These are phyloP conservation scores for Latheticus oryzae DNA, from an alignment of 2,888 invertebrate species.

Conservation along the genomic window DNA sequence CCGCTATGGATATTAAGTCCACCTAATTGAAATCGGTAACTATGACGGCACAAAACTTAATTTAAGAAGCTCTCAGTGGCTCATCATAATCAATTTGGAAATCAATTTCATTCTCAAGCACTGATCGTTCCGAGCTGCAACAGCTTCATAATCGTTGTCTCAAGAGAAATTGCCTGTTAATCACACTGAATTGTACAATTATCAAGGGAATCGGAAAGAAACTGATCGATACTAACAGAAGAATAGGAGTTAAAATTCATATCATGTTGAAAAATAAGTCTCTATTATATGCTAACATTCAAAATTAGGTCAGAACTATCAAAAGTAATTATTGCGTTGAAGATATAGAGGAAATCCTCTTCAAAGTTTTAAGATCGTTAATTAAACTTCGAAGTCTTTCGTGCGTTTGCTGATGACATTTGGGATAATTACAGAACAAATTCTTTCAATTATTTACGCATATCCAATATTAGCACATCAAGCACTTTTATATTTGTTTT, in stretches of 20 bases:
- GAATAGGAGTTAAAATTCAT: conserved; percentile 14
- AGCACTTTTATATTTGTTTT: conserved; percentile 9
- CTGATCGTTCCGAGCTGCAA: conserved; percentile 28
- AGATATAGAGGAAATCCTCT: conserved; percentile 22
- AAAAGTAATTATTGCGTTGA: conserved; percentile 31
- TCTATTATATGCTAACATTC: conserved; percentile 1
- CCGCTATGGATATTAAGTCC: conserved; percentile 45
- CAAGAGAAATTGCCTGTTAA: conserved; percentile 18
- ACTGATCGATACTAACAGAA: conserved; percentile 4
- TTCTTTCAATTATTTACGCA: conserved; percentile 23
- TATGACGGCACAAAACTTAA: conserved; percentile 47
- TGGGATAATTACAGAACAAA: conserved; percentile 24
- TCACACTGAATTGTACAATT: conserved; percentile 14
- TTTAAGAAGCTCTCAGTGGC: conserved; percentile 46
- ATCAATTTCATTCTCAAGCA: conserved; percentile 57
- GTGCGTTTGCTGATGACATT: conserved; percentile 17
- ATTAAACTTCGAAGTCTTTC: conserved; percentile 35
- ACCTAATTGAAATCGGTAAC: conserved; percentile 51
- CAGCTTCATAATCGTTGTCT: conserved; percentile 24
- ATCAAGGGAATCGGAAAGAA: conserved; percentile 7
- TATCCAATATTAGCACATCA: conserved; percentile 22
- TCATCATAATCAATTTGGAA: conserved; percentile 57
- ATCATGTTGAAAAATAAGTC: conserved; percentile 14
- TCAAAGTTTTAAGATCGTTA: conserved; percentile 32
- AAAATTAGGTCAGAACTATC: conserved; percentile 22